Evolutionary conservation across 1,140 invertebrate species (phyloP), one percentile per base, ranked within the genome.

Genomic region (Colletes gigas): DNA sequence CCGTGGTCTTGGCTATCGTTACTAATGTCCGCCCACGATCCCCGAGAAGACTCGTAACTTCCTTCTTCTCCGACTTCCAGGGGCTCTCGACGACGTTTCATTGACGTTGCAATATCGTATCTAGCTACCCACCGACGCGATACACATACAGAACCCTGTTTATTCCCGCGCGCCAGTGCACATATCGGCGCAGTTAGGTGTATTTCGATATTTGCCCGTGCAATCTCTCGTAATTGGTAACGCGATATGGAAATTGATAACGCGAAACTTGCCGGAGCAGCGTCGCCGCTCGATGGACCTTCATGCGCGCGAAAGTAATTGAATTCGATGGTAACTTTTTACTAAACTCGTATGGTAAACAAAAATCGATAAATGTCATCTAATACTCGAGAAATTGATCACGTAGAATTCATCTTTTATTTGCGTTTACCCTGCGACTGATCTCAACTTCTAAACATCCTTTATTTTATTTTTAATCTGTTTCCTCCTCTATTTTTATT

Each of bases 1-100:
- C 8, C n/a, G 47, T 15, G 14, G 19, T 41, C n/a, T 44, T 59
- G 78, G 17, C 70, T 74, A 74, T 80, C 78, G 70, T 80, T 80
- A 73, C 78, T 80, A 80, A 80, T 67, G 78, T 80, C 78, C 78
- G 78, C 70, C 78, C 70, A 79, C 78, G 60, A 66, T 50, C 7
- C 44, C 14, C 52, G 52, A 12, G 17, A 44, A 59, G 60, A 74
- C 60, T 80, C 70, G 62, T 74, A 80, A 80, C 78, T 80, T 80
- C 62, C 70, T 66, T 57, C 21, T 65, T 50, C 52, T 7, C 21
- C 21, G 54, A 44, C 41, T 74, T 80, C 52, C 78, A 65, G 4
- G 5, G 62, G 21, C 70, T 19, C 52, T 80, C 78, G 62, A 67
- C 60, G 70, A 67, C 62, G 78, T 80, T 80, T 54, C 70, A 74